Evolutionary conservation across 2,888 invertebrate species (phyloP).

Genomic region (Ischnura elegans): DNA sequence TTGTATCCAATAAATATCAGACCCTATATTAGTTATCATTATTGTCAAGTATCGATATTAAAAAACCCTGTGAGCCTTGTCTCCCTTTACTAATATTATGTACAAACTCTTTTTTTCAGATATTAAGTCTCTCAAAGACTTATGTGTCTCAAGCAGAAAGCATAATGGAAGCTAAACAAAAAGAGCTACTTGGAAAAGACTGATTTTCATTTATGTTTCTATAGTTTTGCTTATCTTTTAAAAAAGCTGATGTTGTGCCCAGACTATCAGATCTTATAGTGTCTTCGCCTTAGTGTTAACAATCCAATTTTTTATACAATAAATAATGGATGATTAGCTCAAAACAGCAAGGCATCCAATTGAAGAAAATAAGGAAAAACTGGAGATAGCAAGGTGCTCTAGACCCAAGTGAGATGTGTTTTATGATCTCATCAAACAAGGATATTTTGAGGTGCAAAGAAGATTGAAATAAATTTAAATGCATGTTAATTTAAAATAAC

Average conservation of each 20-base stretch:
- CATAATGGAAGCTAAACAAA: constrained; percentile 85
- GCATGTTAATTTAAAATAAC: not conserved
- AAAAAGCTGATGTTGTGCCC: not conserved
- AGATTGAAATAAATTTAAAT: not conserved
- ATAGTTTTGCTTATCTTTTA: not conserved
- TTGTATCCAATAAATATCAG: too few relatives aligned
- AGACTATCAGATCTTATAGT: not conserved
- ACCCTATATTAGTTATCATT: too few relatives aligned
- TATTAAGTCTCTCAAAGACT: constrained; percentile 84
- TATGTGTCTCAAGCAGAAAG: constrained; percentile 84
- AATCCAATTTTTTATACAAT: not conserved
- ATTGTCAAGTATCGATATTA: too few relatives aligned
- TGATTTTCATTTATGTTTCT: not conserved
- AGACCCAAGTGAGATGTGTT: not conserved
- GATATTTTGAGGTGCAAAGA: not conserved
- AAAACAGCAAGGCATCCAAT: not conserved
- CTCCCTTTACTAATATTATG: too few relatives aligned
- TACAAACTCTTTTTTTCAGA: constrained; percentile 80
- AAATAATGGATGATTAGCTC: not conserved
- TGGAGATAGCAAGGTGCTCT: not conserved
- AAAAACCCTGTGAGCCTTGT: too few relatives aligned
- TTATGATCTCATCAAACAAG: not conserved
- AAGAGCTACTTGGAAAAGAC: constrained; percentile 85
- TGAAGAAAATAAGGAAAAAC: not conserved
- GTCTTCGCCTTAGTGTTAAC: not conserved